phyloP scores from a whole-genome alignment of 2,888 invertebrate genomes.

The Chromoteleia sp. region DNA sequence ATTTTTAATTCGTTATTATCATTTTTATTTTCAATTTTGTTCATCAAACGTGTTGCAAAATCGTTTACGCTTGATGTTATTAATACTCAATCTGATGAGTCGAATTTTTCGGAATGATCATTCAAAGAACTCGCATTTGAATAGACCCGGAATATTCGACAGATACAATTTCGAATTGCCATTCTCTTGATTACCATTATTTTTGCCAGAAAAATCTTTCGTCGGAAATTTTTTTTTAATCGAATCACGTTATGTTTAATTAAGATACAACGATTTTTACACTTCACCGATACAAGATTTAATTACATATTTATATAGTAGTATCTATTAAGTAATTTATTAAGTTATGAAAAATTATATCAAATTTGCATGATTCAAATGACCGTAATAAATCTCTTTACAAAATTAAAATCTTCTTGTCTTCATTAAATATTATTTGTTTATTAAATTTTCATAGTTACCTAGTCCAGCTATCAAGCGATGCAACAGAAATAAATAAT shows the following conservation, averaged over 20 bases:
- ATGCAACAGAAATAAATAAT: conserved; percentile 79
- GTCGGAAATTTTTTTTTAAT: background rate
- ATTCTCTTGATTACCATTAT: too few relatives aligned
- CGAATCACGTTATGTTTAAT: background rate
- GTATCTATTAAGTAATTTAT: too few relatives aligned
- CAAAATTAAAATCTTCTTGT: too few relatives aligned
- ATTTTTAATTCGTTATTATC: too few relatives aligned
- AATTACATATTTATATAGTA: too few relatives aligned
- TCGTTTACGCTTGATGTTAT: background rate
- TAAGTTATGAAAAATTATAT: background rate
- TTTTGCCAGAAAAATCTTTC: too few relatives aligned
- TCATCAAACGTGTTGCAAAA: too few relatives aligned
- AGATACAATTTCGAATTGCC: background rate
- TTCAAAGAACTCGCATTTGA: background rate
- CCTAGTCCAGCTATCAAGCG: conserved; percentile 83
- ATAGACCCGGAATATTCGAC: conserved; percentile 1
- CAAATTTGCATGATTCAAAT: background rate
- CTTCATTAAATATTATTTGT: too few relatives aligned
- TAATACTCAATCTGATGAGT: conserved; percentile 14
- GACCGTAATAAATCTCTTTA: background rate
- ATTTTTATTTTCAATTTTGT: too few relatives aligned
- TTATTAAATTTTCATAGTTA: conserved; percentile 54
- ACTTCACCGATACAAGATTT: too few relatives aligned
- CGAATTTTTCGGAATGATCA: conserved; percentile 9
- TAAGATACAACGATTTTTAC: too few relatives aligned